These are phyloP conservation scores for Drosophila sechellia DNA, from an alignment of 1,140 invertebrate species.

Conservation along the genomic window DNA sequence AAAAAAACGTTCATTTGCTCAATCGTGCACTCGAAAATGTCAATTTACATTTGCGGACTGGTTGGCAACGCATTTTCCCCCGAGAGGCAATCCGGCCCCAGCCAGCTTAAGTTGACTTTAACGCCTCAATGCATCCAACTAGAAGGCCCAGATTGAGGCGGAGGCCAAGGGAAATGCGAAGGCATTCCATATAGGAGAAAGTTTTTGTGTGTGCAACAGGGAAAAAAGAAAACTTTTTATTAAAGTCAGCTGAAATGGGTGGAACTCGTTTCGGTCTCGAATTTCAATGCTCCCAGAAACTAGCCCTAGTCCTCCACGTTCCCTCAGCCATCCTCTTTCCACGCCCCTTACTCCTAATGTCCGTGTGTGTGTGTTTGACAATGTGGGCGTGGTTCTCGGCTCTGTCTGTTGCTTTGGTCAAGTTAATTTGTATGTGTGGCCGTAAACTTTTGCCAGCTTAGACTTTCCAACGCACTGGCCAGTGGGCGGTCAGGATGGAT, in stretches of 20 bases:
- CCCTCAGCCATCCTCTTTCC: background rate
- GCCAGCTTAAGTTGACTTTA: slow-evolving; percentile 79
- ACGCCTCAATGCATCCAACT: slow-evolving; percentile 76
- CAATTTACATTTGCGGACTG: slow-evolving; percentile 79
- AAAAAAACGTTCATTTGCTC: slow-evolving; percentile 79
- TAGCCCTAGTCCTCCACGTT: slow-evolving; percentile 7
- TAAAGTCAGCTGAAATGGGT: slow-evolving; percentile 71
- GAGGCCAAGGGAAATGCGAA: slow-evolving; percentile 9
- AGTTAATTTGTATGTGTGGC: slow-evolving; percentile 82
- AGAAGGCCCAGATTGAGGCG: slow-evolving; percentile 27
- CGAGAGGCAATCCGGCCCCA: slow-evolving; percentile 41
- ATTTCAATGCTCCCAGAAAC: slow-evolving; percentile 33
- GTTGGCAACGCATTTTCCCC: slow-evolving; percentile 52
- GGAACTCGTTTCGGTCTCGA: slow-evolving; percentile 46
- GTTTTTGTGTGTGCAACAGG: slow-evolving; percentile 46
- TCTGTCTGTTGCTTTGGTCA: slow-evolving; percentile 68
- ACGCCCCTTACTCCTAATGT: background rate
- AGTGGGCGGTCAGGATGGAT: slow-evolving; percentile 24
- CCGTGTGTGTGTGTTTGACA: slow-evolving; percentile 53
- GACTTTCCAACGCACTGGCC: slow-evolving; percentile 70
- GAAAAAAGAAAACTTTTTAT: slow-evolving; percentile 70
- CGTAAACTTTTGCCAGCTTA: slow-evolving; percentile 80
- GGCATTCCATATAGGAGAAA: slow-evolving; percentile 52
- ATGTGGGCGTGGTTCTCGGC: slow-evolving; percentile 65
- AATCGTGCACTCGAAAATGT: slow-evolving; percentile 83